Evolutionary conservation across 2,888 invertebrate genomes (phyloP).

Genomic region (Allophyes oxyacanthae): DNA sequence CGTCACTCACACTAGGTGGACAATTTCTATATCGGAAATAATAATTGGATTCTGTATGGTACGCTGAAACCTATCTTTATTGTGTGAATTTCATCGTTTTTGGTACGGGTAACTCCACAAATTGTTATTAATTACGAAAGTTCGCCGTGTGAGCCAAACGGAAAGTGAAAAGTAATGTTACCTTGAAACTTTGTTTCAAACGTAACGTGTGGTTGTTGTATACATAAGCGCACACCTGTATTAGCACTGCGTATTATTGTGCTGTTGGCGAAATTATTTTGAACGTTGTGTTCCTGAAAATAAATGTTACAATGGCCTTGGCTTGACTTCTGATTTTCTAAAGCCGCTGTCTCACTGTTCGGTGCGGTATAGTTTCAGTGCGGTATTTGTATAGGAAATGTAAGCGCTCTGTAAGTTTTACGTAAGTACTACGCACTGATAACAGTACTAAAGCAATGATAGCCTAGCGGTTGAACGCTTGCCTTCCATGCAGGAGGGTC

Average conservation of each 20-base stretch:
- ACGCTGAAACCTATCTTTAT: slow-evolving; percentile 15
- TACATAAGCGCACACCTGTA: slow-evolving; percentile 28
- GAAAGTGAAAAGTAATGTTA: slow-evolving; percentile 29
- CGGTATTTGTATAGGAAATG: no score
- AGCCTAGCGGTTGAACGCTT: no score
- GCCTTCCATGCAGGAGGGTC: no score
- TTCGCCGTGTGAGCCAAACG: slow-evolving; percentile 20
- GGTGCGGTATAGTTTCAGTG: no score
- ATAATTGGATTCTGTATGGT: background rate
- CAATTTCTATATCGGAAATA: no score
- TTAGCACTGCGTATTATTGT: slow-evolving; percentile 18
- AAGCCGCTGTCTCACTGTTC: no score
- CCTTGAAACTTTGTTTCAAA: slow-evolving; percentile 36
- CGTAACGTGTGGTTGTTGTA: slow-evolving; percentile 12
- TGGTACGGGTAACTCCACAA: slow-evolving; percentile 27
- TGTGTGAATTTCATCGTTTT: slow-evolving; percentile 24
- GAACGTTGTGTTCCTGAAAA: background rate
- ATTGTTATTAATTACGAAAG: slow-evolving; percentile 52
- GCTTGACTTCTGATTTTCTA: background rate
- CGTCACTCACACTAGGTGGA: no score
- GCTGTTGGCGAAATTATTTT: slow-evolving; percentile 7
- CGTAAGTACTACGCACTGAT: no score
- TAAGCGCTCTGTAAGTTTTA: no score
- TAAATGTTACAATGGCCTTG: slow-evolving; percentile 10
- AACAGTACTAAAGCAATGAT: no score